These are phyloP conservation scores for Aphelocoma californica DNA, from an alignment of 2,797 vertebrate species.

Conservation along the genomic window DNA sequence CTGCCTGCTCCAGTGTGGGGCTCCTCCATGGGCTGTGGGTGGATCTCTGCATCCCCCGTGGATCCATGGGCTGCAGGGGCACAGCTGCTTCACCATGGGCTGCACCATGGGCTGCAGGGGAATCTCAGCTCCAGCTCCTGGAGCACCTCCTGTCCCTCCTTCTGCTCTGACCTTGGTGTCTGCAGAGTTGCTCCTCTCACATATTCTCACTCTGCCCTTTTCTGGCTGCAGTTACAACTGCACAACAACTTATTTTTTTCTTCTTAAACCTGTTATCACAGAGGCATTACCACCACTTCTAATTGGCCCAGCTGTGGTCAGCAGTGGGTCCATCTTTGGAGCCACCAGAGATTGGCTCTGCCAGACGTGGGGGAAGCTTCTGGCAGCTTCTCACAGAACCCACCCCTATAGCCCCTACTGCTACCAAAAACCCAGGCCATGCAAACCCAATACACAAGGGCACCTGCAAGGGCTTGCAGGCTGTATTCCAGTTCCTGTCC, in stretches of 20 bases:
- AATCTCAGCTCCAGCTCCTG: accelerated
- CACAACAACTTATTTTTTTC: background rate
- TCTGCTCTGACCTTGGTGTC: background rate
- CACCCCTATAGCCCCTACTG: too few relatives aligned
- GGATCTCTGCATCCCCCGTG: background rate
- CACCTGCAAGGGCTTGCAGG: background rate
- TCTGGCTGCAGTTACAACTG: background rate
- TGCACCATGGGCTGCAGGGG: accelerated
- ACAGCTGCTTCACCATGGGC: background rate
- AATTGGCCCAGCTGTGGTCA: background rate
- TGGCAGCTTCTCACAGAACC: background rate
- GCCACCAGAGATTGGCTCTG: background rate
- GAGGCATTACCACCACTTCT: too few relatives aligned
- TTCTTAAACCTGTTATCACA: background rate
- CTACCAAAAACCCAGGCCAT: background rate
- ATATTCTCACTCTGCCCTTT: accelerated
- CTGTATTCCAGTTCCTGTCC: background rate
- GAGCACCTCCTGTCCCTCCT: background rate
- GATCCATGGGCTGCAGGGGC: background rate
- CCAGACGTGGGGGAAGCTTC: background rate
- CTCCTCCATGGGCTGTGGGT: accelerated
- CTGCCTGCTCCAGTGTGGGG: too few relatives aligned
- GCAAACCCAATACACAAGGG: too few relatives aligned
- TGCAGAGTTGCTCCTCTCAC: background rate
- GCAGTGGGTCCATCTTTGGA: accelerated